These are phyloP conservation scores for Epirrhoe tristata DNA, from an alignment of 2,888 invertebrate genomes.

Conservation along the genomic window DNA sequence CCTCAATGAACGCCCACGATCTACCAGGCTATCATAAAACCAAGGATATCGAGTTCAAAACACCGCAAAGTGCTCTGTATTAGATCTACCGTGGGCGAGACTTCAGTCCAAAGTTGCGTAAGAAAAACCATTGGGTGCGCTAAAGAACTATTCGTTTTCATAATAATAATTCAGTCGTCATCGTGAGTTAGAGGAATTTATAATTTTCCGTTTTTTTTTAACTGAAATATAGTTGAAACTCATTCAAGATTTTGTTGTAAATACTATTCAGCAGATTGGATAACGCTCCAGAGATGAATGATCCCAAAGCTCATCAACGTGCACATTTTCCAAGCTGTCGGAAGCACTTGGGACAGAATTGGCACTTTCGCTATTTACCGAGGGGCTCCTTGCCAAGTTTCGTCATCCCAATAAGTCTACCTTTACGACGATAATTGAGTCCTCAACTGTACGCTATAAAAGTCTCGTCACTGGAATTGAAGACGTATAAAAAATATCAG, in stretches of 20 bases:
- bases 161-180: slow-evolving; percentile 37
- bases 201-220: slow-evolving; percentile 30
- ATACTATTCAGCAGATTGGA: slow-evolving; percentile 13
- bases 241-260: slow-evolving; percentile 25
- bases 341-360: slow-evolving; percentile 42
- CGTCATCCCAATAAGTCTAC: slow-evolving; percentile 37
- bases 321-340: slow-evolving; percentile 30
- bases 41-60: slow-evolving; percentile 45
- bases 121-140: slow-evolving; percentile 40
- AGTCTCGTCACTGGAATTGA: slow-evolving; percentile 53
- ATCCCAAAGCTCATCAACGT: slow-evolving; percentile 34
- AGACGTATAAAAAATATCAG: slow-evolving; percentile 52
- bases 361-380: slow-evolving; percentile 44
- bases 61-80: slow-evolving; percentile 40
- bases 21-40: slow-evolving; percentile 44
- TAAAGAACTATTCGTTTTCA: slow-evolving; percentile 40
- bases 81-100: slow-evolving; percentile 42
- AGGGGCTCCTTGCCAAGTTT: slow-evolving; percentile 43
- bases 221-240: slow-evolving; percentile 22
- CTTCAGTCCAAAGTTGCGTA: slow-evolving; percentile 42
- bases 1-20: slow-evolving; percentile 49
- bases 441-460: slow-evolving; percentile 47
- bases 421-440: slow-evolving; percentile 40
- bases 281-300: slow-evolving; percentile 32
- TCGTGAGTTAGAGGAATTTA: slow-evolving; percentile 25